Evolutionary conservation across 2,888 invertebrate genomes (phyloP), one percentile per base, ranked within the genome.

Genomic region (Xiphydria camelus): DNA sequence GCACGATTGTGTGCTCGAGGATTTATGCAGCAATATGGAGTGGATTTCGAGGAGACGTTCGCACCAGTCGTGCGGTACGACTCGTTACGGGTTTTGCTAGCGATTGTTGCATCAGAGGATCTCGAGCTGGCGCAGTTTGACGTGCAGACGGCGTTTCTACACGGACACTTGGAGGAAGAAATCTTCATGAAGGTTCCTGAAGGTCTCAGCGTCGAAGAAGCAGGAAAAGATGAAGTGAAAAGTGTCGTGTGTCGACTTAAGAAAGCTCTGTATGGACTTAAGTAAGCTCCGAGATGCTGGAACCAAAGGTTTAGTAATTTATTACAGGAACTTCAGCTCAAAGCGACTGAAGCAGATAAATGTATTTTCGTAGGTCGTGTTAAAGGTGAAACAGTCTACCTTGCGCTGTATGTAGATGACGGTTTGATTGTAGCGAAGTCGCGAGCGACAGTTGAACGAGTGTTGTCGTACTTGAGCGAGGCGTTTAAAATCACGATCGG

Each of bases 1-100:
- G 53, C 49, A 1, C n/a, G 47, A 21, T 35, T 50, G 6, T 42
- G 40, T 7, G 50, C 53, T 1, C 15, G 45, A 12, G 47, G 48
- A 0, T 50, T 50, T 15, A 39, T 12, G 29, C 46, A 49, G 14
- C 10, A n/a, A 29, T 17, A 45, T 19, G 51, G 47, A 1, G 23
- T 51, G 25, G 47, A 47, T 5, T 51, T 31, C 21, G 17, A 2
- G 2, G n/a, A n/a, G n/a, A n/a, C n/a, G n/a, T n/a, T n/a, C n/a
- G n/a, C n/a, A n/a, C n/a, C n/a, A n/a, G n/a, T n/a, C n/a, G n/a
- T n/a, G n/a, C n/a, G n/a, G n/a, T n/a, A n/a, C n/a, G n/a, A n/a
- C n/a, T n/a, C n/a, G 7, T 5, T 49, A 5, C 22, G 46, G 18
- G 41, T 37, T n/a, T n/a, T n/a, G n/a, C n/a, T n/a, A n/a, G n/a